Evolutionary conservation across 2,797 vertebrate species (phyloP), one percentile per base, ranked within the genome.

Genomic region (Ataeniobius toweri): DNA sequence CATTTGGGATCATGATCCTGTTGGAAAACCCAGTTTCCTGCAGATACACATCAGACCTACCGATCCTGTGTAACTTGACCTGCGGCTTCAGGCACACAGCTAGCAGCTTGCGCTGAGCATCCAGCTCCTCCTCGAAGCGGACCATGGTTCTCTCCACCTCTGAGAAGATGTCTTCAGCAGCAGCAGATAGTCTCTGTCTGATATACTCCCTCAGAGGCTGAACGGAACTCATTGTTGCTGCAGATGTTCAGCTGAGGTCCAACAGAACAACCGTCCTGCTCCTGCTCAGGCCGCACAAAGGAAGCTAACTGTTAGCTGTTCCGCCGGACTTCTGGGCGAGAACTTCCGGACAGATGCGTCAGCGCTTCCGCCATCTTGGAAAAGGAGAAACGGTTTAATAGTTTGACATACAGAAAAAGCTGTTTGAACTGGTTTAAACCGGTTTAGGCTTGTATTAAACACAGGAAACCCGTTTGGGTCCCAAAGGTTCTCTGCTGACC

Each of bases 151-250:
- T n/a, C 51, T 73, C 28, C 20, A 73, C 51, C 71, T 73, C 69
- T 46, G 69, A 71, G 31, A 73, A 41, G 50, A 73, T 73, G 22
- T 73, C 71, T 10, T 73, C 71, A 12, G 71, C 71, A 24, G 71
- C 71, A 2, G 71, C 71, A 26, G 50, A 3, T 22, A 53, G 50
- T 10, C 71, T 22, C 31, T 72, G 3, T 3, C 50, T 22, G 28
- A 73, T 55, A 2, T 56, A 73, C 18, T 20, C 71, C 12, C 71
- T 55, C 50, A 73, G 71, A 55, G 71, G 53, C 18, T 9, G 28
- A 18, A 72, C 70, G 6, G 70, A 72, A 53, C n/a, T 9, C 70
- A 71, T 31, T 3, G 26, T 12, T 3, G 20, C 50, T 53, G 46
- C 61, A 6, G 14, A 31, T 1, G 8, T 39, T 39, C 28, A 14